phyloP scores from a whole-genome alignment of 2,113 vertebrate species.

The Garra rufa region DNA sequence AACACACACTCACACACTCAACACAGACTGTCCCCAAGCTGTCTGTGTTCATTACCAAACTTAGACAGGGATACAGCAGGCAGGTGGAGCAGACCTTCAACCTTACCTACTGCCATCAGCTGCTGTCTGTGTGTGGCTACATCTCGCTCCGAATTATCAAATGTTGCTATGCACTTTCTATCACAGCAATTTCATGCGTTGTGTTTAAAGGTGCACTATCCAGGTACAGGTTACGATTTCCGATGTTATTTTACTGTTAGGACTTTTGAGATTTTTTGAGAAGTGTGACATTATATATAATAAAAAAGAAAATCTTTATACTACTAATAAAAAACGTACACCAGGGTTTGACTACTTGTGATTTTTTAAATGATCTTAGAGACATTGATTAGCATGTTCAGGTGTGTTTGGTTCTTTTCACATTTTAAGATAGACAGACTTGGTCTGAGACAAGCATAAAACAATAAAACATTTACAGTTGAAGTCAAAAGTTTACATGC shows the following conservation, averaged over 20 bases:
- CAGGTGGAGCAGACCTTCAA: slow-evolving; percentile 88
- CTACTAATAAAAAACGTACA: too few species aligned
- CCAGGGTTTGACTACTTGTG: too few species aligned
- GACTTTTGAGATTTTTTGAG: background rate
- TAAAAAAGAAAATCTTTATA: background rate
- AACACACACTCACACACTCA: slow-evolving; percentile 44
- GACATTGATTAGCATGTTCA: too few species aligned
- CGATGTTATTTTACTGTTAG: background rate
- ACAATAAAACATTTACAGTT: background rate
- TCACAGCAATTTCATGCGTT: background rate
- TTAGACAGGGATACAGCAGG: slow-evolving; percentile 85
- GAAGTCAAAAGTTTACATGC: too few species aligned
- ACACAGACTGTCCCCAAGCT: slow-evolving; percentile 87
- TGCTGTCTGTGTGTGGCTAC: slow-evolving; percentile 69
- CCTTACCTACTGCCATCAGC: slow-evolving; percentile 86
- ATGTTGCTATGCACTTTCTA: background rate
- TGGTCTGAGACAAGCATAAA: background rate
- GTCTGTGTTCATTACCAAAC: slow-evolving; percentile 96
- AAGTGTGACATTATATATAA: background rate
- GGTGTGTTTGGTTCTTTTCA: too few species aligned
- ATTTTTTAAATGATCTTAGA: too few species aligned
- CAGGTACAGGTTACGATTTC: background rate
- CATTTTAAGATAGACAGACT: background rate
- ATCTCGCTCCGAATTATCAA: slow-evolving; percentile 46
- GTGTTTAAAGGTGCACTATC: background rate